Conservation (phyloP, 2,113 vertebrate genomes). For the Loxodonta africana region DNA sequence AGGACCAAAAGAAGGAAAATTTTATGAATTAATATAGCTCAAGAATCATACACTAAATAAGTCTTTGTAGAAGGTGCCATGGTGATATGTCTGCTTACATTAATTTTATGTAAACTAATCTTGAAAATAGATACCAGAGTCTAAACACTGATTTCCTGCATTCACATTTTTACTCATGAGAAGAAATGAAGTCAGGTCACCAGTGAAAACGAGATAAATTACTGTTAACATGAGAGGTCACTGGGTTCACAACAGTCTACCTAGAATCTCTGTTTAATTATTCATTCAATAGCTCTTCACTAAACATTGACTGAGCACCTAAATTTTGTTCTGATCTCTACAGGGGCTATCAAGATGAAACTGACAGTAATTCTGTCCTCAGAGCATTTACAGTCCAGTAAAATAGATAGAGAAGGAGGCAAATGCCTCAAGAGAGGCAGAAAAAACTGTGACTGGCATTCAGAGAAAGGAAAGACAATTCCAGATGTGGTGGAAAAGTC, state of each 20-base stretch:
- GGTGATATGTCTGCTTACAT: not conserved
- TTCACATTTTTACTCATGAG: not conserved
- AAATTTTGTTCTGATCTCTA: not conserved
- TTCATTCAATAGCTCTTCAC: not conserved
- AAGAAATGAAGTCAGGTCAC: not conserved
- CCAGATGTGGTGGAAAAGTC: not conserved
- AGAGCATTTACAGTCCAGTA: not conserved
- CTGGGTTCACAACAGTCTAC: not conserved
- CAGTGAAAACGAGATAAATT: not conserved
- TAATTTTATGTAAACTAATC: not conserved
- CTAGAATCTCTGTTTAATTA: not conserved
- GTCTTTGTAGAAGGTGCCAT: not conserved
- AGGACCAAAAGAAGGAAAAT: too few species aligned
- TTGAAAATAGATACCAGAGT: not conserved
- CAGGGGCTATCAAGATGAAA: not conserved
- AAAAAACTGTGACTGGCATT: not conserved
- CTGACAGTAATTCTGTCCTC: not conserved
- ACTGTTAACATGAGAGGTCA: not conserved
- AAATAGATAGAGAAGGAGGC: not conserved
- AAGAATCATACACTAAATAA: too few species aligned
- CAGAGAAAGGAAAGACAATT: not conserved
- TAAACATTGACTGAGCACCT: not conserved
- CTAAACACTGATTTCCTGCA: not conserved
- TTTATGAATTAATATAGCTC: too few species aligned
- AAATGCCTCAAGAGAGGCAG: not conserved